Base-by-base conservation (phyloP, 1,140 invertebrate species). In the Brachionus asplanchnoidis region DNA sequence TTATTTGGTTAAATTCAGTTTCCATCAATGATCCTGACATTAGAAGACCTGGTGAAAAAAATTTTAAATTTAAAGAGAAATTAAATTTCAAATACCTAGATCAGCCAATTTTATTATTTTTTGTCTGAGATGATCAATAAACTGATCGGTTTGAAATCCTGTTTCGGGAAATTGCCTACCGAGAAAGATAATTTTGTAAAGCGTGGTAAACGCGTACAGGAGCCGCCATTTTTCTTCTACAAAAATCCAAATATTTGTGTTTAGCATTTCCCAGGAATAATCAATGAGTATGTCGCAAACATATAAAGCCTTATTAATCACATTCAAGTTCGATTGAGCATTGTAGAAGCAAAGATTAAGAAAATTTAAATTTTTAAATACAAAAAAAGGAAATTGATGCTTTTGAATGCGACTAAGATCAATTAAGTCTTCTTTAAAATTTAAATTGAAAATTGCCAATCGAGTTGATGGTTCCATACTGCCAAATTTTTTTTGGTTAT, bases 241-340 rank as follows among this genome's bases (percentile, higher is more conserved):
- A 84, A 68, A 68, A 50, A 68, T 23, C 82, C 82, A 84, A 20
- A 84, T 46, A 53, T 68, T 68, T 28, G 82, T 84, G 17, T 84
- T 84, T 32, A 84, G 20, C 60, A 68, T 84, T 84, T 84, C 82
- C 82, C 82, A 84, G 36, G 82, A 42, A 56, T 84, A 56, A 53
- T 84, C 82, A 23, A 84, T 23, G 7, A 84, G 42, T 23, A 44
- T 17, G 17, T 82, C 79, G 20, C 79, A 82, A n/a, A 80, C 17
- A 65, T 53, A 80, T 65, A 80, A 65, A 7, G 44, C 36, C 42
- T 77, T 77, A 23, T 77, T 46, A 46, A 50, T 50, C 42, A 36
- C 68, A 73, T 20, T 20, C 32, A 68, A 68, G 66, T 40, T 68
- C 66, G 66, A 68, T 68, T 73, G 68, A 73, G 36, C 17, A 40